Conservation (phyloP, 2,888 invertebrate species). For the Colostygia pectinataria region DNA sequence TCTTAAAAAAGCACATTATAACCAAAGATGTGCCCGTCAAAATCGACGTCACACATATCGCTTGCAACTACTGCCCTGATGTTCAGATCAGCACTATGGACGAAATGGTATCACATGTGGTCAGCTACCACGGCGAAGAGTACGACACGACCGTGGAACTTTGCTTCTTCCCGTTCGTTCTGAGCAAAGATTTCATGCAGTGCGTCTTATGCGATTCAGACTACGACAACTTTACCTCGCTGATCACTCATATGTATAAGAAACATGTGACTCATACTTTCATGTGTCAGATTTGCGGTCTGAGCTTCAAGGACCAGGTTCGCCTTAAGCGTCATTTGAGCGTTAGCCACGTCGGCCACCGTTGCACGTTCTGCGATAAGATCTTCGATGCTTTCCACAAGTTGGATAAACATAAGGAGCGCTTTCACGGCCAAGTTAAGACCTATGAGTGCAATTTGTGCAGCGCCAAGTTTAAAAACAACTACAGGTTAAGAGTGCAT, state of each 20-base stretch:
- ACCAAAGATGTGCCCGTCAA: constrained; percentile 67
- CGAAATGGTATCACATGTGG: constrained; percentile 55
- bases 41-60: constrained; percentile 54
- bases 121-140: constrained; percentile 43
- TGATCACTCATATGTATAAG: constrained; percentile 66
- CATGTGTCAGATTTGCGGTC: constrained; percentile 66
- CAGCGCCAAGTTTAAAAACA: constrained; percentile 48
- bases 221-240: constrained; percentile 58
- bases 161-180: constrained; percentile 59
- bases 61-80: constrained; percentile 54
- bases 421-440: constrained; percentile 52
- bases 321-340: constrained; percentile 59
- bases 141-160: constrained; percentile 49
- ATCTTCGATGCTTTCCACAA: constrained; percentile 60
- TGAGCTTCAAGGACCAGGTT: constrained; percentile 54
- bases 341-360: constrained; percentile 50
- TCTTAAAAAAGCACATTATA: constrained; percentile 54
- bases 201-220: constrained; percentile 53
- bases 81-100: constrained; percentile 42
- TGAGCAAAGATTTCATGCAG: constrained; percentile 49
- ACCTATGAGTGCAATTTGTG: constrained; percentile 54
- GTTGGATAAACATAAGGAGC: constrained; percentile 55
- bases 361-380: constrained; percentile 66
- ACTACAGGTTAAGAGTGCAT: constrained; percentile 64
- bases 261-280: constrained; percentile 54